Evolutionary conservation across 2,888 invertebrate species (phyloP).

Genomic region (Drosophila subsilvestris): DNA sequence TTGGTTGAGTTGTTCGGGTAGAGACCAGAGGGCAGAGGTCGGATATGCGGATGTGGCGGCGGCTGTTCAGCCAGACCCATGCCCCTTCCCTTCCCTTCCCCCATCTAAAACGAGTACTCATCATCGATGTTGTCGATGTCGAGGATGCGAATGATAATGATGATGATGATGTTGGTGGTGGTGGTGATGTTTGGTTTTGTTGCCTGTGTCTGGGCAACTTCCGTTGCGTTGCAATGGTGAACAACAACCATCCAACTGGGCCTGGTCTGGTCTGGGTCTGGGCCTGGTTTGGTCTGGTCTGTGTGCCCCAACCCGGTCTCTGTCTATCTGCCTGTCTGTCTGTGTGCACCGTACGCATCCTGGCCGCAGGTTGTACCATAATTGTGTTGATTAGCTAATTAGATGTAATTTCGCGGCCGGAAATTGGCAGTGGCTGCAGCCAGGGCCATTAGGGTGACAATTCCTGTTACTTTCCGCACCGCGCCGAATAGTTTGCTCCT

Average conservation of each 20-base stretch:
- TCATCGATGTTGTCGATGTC: conserved; percentile 29
- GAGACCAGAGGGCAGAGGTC: background rate
- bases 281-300: conserved; percentile 3
- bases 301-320: conserved; percentile 2
- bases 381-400: conserved; percentile 79
- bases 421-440: conserved; percentile 66
- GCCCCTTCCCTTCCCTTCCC: background rate
- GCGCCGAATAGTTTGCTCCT: background rate
- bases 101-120: conserved; percentile 22
- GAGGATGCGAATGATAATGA: background rate
- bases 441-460: conserved; percentile 40
- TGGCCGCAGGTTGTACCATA: conserved; percentile 53
- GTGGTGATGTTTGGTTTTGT: conserved; percentile 9
- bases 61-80: conserved; percentile 12
- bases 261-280: conserved; percentile 1
- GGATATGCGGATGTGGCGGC: conserved; percentile 32
- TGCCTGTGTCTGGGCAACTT: conserved; percentile 56
- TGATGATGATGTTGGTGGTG: conserved; percentile 19
- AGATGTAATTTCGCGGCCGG: conserved; percentile 72
- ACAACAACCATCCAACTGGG: conserved; percentile 15
- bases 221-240: conserved; percentile 43
- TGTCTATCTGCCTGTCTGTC: conserved; percentile 10
- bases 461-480: conserved; percentile 17
- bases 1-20: background rate
- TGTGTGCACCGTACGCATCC: background rate